These are phyloP conservation scores for Caenorhabditis sp. DNA, from an alignment of 2,888 invertebrate genomes.

Conservation along the genomic window DNA sequence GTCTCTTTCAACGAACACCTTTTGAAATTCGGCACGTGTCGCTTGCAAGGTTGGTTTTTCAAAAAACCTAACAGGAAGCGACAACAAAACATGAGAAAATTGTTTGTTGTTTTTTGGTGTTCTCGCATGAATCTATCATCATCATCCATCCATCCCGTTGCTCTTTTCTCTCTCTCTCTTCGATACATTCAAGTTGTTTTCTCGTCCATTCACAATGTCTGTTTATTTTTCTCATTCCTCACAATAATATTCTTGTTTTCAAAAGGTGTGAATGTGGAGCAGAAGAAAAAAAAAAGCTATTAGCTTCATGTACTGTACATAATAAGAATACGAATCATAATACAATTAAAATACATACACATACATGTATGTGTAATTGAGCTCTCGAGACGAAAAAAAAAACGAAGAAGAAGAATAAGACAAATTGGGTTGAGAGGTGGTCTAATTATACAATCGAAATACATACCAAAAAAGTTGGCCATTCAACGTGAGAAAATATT, in stretches of 20 bases:
- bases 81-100: neutral
- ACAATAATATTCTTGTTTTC: neutral
- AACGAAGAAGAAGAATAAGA: too few relatives aligned
- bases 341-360: neutral
- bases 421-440: neutral
- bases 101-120: neutral
- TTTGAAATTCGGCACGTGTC: too few relatives aligned
- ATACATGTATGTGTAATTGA: neutral
- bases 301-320: neutral
- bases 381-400: neutral
- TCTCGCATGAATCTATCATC: neutral
- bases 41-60: too few relatives aligned
- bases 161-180: neutral
- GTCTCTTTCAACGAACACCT: too few relatives aligned
- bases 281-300: neutral
- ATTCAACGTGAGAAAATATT: neutral
- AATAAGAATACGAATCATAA: neutral
- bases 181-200: slow-evolving; percentile 1
- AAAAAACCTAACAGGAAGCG: neutral
- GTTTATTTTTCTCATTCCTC: neutral
- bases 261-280: neutral
- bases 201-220: neutral
- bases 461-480: neutral
- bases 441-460: neutral
- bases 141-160: neutral